Conservation (phyloP, 2,113 vertebrate species). For the Corapipo altera region DNA sequence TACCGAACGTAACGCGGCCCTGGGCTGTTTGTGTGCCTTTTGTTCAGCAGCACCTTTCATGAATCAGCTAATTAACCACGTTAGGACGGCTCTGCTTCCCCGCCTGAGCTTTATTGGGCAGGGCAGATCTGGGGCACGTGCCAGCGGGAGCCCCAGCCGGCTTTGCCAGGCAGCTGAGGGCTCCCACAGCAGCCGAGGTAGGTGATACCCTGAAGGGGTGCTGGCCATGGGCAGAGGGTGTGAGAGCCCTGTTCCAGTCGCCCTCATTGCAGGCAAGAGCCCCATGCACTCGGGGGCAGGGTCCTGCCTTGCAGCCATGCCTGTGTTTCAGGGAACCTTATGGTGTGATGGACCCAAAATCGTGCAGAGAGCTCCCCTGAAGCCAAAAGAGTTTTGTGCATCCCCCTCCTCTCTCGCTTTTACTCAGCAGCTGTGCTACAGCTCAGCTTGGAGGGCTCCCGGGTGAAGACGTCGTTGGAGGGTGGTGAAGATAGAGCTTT, state of each 20-base stretch:
- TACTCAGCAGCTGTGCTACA: background rate
- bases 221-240: background rate
- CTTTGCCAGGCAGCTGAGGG: background rate
- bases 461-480: background rate
- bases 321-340: background rate
- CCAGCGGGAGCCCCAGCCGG: background rate
- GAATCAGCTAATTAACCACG: conserved; percentile 25
- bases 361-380: background rate
- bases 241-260: background rate
- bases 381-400: background rate
- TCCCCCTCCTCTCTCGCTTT: background rate
- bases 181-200: rapidly evolving
- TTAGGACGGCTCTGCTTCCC: background rate
- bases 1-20: background rate
- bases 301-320: background rate
- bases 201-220: background rate
- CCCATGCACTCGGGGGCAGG: rapidly evolving
- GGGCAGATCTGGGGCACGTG: background rate
- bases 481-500: background rate
- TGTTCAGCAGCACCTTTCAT: background rate
- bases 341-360: background rate
- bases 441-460: background rate
- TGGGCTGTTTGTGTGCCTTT: conserved; percentile 19
- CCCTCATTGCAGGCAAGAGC: rapidly evolving
- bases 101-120: background rate